Evolutionary conservation across 2,113 vertebrate species (phyloP), one percentile per base, ranked within the genome.

Genomic region (Phylloscopus trochiloides): DNA sequence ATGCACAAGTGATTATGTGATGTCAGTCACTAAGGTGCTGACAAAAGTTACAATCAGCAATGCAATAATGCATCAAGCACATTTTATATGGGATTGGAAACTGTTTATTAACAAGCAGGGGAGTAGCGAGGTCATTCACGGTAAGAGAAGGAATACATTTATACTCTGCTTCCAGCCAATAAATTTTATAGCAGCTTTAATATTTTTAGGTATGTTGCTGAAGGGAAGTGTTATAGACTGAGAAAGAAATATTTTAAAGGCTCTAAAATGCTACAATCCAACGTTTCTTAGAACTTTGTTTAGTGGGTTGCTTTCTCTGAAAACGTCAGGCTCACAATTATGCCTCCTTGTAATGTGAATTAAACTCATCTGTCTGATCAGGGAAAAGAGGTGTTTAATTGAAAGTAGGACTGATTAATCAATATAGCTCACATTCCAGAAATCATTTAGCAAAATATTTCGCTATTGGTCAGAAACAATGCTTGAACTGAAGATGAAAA

Each of bases 131-230:
- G 89, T 91, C 89, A 75, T 42, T 54, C 22, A 17, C 26, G 63
- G 65, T 43, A 72, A 92, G 66, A 91, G 77, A 91, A 95, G 82
- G 70, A 95, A 90, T 72, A 92, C 52, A 72, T 94, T 95, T 87
- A 50, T 91, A 68, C 61, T 89, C 65, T 77, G 63, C 74, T 97
- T 71, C 67, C 91, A 94, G 88, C 54, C 71, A 95, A 92, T 95
- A 96, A 96, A 96, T 93, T 97, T 97, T 92, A 95, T 81, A 85
- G 84, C 18, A 40, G 73, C 73, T 91, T 90, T 87, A 92, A 91
- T 78, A 90, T 87, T 94, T 94, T 81, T 92, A 82, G 70, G 84
- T 89, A 75, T 78, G 58, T 72, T 94, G 73, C 77, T 91, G 84
- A 95, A 96, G 66, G 86, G 22, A 92, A 91, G 76, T 78, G 86